Evolutionary conservation across 2,888 invertebrate genomes (phyloP).

Genomic region (Cordilura impudica): DNA sequence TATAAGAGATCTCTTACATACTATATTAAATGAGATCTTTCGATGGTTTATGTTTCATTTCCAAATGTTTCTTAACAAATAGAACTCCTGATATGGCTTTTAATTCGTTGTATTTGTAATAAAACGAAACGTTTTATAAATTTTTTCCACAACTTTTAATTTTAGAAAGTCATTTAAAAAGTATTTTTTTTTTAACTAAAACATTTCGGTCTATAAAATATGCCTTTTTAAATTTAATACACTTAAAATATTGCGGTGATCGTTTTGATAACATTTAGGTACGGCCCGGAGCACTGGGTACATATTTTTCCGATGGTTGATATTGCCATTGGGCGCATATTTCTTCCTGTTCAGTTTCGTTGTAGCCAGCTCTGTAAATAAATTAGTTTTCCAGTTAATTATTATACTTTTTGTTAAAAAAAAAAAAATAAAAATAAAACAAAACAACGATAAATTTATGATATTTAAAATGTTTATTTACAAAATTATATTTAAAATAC

Average conservation of each 20-base stretch:
- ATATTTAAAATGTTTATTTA: conserved; percentile 3
- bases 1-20: not conserved
- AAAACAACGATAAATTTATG: not conserved
- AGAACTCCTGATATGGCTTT: not conserved
- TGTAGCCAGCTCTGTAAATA: conserved; percentile 81
- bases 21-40: conserved; percentile 21
- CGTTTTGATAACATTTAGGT: conserved; percentile 53
- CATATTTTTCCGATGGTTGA: conserved; percentile 82
- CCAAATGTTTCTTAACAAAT: not conserved
- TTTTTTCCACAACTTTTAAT: not conserved
- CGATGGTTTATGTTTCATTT: conserved; percentile 33
- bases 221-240: not conserved
- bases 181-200: not conserved
- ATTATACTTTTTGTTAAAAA: not conserved
- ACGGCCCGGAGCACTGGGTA: conserved; percentile 78
- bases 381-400: not conserved
- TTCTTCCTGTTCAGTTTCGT: conserved; percentile 80
- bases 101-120: too few relatives aligned
- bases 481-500: conserved; percentile 20
- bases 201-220: not conserved
- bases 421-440: conserved; percentile 2
- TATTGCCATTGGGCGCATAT: conserved; percentile 82
- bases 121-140: not conserved
- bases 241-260: conserved; percentile 9
- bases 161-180: too few relatives aligned